Evolutionary conservation across 2,113 vertebrate genomes (phyloP).

Genomic region (Oryzias melastigma): DNA sequence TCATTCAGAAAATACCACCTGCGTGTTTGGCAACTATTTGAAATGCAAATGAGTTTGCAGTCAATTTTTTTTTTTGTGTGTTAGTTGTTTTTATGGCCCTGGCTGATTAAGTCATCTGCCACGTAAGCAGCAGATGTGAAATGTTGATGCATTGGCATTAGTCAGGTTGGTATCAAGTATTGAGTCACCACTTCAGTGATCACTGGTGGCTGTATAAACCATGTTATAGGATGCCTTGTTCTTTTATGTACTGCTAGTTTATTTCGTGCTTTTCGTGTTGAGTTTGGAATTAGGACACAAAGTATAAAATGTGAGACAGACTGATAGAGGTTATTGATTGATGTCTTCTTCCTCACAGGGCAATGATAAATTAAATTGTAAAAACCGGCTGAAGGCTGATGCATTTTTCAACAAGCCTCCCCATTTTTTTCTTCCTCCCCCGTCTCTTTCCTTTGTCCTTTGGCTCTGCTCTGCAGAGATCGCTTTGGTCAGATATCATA

Average conservation of each 20-base stretch:
- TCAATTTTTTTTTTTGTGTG: too few relatives aligned
- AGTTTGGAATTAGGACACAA: background rate
- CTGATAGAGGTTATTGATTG: conserved; percentile 57
- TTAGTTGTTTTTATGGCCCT: too few relatives aligned
- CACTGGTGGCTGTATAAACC: too few relatives aligned
- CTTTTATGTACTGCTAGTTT: background rate
- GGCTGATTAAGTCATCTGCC: too few relatives aligned
- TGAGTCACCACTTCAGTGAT: too few relatives aligned
- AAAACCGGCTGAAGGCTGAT: conserved; percentile 45
- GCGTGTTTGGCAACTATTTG: too few relatives aligned
- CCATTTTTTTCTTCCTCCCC: conserved; percentile 11
- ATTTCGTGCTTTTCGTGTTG: background rate
- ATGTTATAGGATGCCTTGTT: too few relatives aligned
- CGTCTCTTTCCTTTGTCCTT: conserved; percentile 59
- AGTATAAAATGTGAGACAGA: conserved; percentile 25
- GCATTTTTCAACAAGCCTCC: conserved; percentile 10
- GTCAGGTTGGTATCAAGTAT: too few relatives aligned
- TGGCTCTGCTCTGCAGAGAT: conserved; percentile 52
- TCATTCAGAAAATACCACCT: too few relatives aligned
- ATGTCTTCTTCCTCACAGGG: conserved; percentile 50
- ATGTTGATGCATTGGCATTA: too few relatives aligned
- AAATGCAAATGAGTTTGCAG: too few relatives aligned
- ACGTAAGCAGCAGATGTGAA: too few relatives aligned
- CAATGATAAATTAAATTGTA: conserved; percentile 62
- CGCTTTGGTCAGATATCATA: conserved; percentile 54